Evolutionary conservation across 2,113 vertebrate genomes (phyloP), one percentile per base, ranked within the genome.

Genomic region (Nymphicus hollandicus): DNA sequence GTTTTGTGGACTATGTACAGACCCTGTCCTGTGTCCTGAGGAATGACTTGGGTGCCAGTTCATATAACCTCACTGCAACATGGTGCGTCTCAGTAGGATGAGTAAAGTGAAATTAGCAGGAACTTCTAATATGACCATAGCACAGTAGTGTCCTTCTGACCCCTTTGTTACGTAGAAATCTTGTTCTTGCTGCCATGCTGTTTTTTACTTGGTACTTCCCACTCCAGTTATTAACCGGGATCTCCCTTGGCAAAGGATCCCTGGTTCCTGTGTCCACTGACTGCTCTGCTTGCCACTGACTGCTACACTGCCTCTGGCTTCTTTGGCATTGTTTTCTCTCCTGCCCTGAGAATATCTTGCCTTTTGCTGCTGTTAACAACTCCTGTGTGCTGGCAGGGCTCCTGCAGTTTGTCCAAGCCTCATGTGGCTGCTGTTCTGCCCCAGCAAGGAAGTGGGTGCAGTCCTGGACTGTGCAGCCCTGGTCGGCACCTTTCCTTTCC

Each of bases 1-100:
- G 98, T 89, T 97, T 97, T 39, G 97, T 98, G 1, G 98, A 98
- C 88, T 98, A 98, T 10, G 43, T 98, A 5, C 49, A 97, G 72
- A 98, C 96, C 0, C n/a, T 98, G 84, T 97, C 97, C 43, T 98
- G 98, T 31, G 8, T 91, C 61, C 84, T 97, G 93, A 90, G 68
- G 50, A 82, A 15, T 10, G 81, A 81, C n/a, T 8, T n/a, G 25
- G 37, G 44, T 28, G 19, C 33, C 3, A 7, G 88, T 6, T 87
- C 58, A 0, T 94, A 96, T 7, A 52, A 71, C 2, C 95, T 98
- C 91, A 96, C 83, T 7, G 97, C 98, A 7, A 95, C 74, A 9
- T 98, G 98, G 98, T 98, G 97, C 0, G 98, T 97, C 69, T 76
- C 39, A 55, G 46, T 14, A 73, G 41, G 19, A 49, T 11, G 31